Evolutionary conservation across 1,140 invertebrate species (phyloP).

Genomic region (Daktulosphaira vitifoliae): DNA sequence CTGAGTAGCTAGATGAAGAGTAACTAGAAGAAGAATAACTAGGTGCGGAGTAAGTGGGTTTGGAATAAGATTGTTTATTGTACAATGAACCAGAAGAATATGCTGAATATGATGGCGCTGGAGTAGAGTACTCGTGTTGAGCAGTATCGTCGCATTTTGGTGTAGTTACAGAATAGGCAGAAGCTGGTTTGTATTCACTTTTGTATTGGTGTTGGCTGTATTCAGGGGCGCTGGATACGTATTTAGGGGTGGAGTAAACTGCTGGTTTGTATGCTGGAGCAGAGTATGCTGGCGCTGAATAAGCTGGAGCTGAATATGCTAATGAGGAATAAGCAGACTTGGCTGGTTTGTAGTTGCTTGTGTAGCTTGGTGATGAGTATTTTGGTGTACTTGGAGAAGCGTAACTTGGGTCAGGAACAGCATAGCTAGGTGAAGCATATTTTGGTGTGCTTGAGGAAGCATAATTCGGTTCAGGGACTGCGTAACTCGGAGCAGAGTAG

Average conservation of each 20-base stretch:
- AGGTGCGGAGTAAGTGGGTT: constrained; percentile 2
- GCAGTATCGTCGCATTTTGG: constrained; percentile 15
- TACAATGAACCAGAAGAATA: not conserved
- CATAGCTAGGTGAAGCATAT: constrained; percentile 4
- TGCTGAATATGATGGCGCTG: constrained; percentile 1
- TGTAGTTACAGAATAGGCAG: constrained; percentile 14
- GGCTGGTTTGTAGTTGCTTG: not conserved
- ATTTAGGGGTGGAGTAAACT: constrained; percentile 9
- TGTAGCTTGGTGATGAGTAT: constrained; percentile 2
- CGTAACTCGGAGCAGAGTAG: constrained; percentile 7
- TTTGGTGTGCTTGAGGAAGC: not conserved
- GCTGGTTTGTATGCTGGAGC: constrained; percentile 7
- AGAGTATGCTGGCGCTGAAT: not conserved
- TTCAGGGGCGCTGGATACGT: constrained; percentile 1
- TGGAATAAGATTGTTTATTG: not conserved
- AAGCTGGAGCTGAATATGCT: not conserved
- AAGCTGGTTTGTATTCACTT: constrained; percentile 10
- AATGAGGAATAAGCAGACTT: not conserved
- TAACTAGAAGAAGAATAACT: not conserved
- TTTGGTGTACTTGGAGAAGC: not conserved
- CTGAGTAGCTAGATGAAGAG: not conserved
- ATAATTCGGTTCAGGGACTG: constrained; percentile 9
- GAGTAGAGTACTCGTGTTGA: constrained; percentile 8
- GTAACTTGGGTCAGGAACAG: constrained; percentile 9
- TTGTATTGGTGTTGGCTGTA: constrained; percentile 18